Base-by-base conservation (phyloP, 1,140 invertebrate genomes). In the Stegodyphus dumicola region DNA sequence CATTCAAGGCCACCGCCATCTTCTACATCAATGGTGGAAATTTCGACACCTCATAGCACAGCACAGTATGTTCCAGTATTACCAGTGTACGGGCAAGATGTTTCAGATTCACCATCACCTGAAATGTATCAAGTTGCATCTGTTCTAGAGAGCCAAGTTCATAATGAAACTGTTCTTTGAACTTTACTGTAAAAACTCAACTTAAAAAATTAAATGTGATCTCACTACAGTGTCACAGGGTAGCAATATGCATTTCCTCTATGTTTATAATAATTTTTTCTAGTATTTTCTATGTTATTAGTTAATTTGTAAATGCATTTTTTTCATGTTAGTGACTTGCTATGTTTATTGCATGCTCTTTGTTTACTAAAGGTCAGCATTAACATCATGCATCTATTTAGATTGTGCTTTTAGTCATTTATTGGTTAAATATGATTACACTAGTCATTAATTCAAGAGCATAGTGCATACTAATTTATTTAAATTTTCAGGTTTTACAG, bases 11-110 rank as follows among this genome's bases (percentile, higher is more conserved):
- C 76, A 10, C 81, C 81, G 7, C 81, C 73, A 33, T 56, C 81
- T 17, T 85, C 81, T 9, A 77, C 81, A 4, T 86, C 84, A 15
- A 78, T 86, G 76, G 75, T 78, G 17, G 84, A 86, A n/a, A 86
- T 86, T 15, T n/a, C 67, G 7, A 74, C 67, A 15, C 76, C 84
- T 5, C 71, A n/a, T 49, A 76, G 65, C 15, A 18, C 73, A 10
- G 53, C 7, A 15, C 76, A 70, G 49, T 86, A 77, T 66, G 84
- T 77, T 33, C 84, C 75, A 3, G 54, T 77, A 15, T 53, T 86
- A 13, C 66, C 84, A 48, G 75, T 69, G 9, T 86, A 86, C 73
- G 84, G 53, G 6, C 84, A 86, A 73, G 67, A 78, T 71, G 76
- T 86, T 18, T 56, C 84, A 5, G 84, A 86, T 65, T 71, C 84